Conservation (phyloP, 2,888 invertebrate genomes). For the Epistrophe grossulariae region DNA sequence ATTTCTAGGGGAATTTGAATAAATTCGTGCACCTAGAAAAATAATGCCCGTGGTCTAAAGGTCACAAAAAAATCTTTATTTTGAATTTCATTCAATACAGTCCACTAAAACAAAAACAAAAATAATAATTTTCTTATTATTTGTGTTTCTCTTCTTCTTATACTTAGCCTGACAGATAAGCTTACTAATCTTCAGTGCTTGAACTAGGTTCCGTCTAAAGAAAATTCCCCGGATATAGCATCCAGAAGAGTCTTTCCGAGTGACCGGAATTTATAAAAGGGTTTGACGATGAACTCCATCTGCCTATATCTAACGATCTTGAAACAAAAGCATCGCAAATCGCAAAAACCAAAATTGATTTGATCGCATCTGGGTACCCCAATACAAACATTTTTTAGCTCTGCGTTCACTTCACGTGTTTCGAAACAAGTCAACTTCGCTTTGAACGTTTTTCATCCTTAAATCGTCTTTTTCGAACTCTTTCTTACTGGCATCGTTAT, state of each 20-base stretch:
- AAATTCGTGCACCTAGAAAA: too few species aligned
- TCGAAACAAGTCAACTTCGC: background rate
- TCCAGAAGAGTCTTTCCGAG: slow-evolving; percentile 68
- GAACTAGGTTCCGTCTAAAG: too few species aligned
- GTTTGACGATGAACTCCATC: background rate
- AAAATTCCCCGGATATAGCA: slow-evolving; percentile 76
- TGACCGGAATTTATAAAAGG: background rate
- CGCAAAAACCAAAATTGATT: slow-evolving; percentile 21
- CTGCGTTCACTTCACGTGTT: slow-evolving; percentile 42
- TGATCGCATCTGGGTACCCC: slow-evolving; percentile 44
- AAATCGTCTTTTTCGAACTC: slow-evolving; percentile 10
- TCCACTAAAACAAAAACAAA: too few species aligned
- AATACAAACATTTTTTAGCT: slow-evolving; percentile 42
- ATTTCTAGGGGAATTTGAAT: too few species aligned
- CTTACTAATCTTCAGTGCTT: slow-evolving; percentile 55
- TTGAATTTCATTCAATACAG: too few species aligned
- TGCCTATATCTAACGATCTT: background rate
- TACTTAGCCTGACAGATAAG: too few species aligned
- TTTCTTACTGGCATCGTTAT: slow-evolving; percentile 24
- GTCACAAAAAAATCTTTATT: too few species aligned
- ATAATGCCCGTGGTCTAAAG: too few species aligned
- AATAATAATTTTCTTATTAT: too few species aligned
- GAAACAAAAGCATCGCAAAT: background rate
- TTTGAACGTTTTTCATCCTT: slow-evolving; percentile 17
- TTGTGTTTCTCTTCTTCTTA: too few species aligned